Conservation (phyloP, 2,113 vertebrate genomes). For the Leucopsar rothschildi region DNA sequence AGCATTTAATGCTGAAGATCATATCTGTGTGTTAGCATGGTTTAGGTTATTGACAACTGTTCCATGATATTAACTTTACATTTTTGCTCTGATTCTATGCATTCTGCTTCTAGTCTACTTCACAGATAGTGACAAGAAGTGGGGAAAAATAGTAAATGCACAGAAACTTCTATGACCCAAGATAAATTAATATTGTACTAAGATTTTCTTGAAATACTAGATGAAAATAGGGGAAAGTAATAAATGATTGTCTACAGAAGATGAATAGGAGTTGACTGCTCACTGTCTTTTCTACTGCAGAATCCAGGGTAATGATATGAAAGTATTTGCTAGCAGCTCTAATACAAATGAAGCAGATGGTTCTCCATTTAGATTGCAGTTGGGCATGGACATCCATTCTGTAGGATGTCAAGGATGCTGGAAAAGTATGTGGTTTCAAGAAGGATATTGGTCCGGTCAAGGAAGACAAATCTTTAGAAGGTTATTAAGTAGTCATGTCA, state of each 20-base stretch:
- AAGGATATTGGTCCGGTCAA: neutral
- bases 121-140: neutral
- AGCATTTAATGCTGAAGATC: neutral
- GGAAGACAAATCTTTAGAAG: neutral
- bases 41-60: neutral
- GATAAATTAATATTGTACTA: neutral
- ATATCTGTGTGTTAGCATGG: neutral
- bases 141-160: neutral
- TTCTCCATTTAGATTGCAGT: neutral
- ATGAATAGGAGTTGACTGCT: neutral
- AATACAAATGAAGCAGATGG: neutral
- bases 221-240: neutral
- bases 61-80: neutral
- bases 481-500: neutral
- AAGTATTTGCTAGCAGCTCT: neutral
- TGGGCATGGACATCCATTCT: neutral
- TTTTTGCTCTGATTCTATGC: neutral
- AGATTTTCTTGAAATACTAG: neutral
- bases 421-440: neutral
- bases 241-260: neutral
- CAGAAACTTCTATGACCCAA: neutral
- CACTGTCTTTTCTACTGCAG: neutral
- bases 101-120: neutral
- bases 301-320: neutral
- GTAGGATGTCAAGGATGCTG: neutral